A percentile compares a stretch with the other conserved stretches of the same genome.
Evolutionary conservation across 1,140 invertebrate genomes (phyloP).

Genomic region (Pogonus chalceus): DNA sequence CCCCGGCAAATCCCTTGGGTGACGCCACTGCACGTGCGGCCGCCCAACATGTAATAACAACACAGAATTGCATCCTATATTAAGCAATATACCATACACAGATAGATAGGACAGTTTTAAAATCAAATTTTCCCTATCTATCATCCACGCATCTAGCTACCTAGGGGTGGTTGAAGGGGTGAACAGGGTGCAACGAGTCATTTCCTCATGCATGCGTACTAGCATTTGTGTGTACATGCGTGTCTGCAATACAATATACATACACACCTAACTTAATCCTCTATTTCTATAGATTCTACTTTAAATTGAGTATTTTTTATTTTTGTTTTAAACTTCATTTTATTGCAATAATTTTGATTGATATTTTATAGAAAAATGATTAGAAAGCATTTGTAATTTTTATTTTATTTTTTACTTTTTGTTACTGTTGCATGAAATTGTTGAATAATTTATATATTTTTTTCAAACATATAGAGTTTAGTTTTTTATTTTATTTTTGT

Average conservation of each 20-base stretch:
- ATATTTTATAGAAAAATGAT: too few relatives aligned
- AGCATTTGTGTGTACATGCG: background rate
- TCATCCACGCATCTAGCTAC: constrained; percentile 19
- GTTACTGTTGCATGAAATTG: too few relatives aligned
- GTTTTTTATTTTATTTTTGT: too few relatives aligned
- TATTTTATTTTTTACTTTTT: too few relatives aligned
- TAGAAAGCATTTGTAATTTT: too few relatives aligned
- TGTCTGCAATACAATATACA: background rate
- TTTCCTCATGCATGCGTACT: background rate
- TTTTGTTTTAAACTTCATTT: too few relatives aligned
- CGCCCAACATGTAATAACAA: constrained; percentile 29
- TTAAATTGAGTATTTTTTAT: too few relatives aligned
- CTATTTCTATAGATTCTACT: too few relatives aligned
- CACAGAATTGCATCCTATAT: constrained; percentile 36
- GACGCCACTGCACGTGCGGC: constrained; percentile 15
- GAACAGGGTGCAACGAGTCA: background rate
- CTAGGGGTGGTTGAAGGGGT: background rate
- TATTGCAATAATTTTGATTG: too few relatives aligned
- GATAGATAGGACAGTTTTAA: constrained; percentile 35
- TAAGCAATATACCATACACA: constrained; percentile 33
- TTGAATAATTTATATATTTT: too few relatives aligned
- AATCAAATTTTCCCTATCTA: constrained; percentile 38
- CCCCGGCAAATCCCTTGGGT: constrained; percentile 3
- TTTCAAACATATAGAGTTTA: too few relatives aligned
- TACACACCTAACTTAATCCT: too few relatives aligned